phyloP scores from a whole-genome alignment of 2,797 vertebrate species.

The Monodelphis domestica region DNA sequence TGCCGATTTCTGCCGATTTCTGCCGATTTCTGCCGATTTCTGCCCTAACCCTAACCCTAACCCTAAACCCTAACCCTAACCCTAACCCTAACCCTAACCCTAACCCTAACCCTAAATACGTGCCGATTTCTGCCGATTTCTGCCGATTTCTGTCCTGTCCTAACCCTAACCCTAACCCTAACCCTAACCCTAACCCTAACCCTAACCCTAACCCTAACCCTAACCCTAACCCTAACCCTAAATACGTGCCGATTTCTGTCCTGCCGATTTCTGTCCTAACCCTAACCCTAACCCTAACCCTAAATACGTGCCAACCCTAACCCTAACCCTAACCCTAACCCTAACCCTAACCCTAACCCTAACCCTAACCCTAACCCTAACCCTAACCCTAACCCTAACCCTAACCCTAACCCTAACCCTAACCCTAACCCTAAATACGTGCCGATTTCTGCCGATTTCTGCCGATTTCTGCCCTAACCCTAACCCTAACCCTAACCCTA shows the following conservation, averaged over 20 bases:
- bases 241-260: too few species aligned
- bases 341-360: conserved; percentile 52
- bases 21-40: too few species aligned
- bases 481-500: too few species aligned
- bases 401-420: conserved; percentile 22
- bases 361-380: conserved; percentile 53
- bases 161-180: conserved; percentile 27
- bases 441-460: conserved; percentile 62
- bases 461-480: too few species aligned
- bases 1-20: too few species aligned
- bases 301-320: too few species aligned
- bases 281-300: conserved; percentile 63
- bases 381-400: too few species aligned
- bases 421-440: not conserved
- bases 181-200: conserved; percentile 46
- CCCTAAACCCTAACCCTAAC: conserved; percentile 57
- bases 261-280: too few species aligned
- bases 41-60: conserved; percentile 48
- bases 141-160: conserved; percentile 60
- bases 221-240: conserved; percentile 61
- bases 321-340: conserved; percentile 42
- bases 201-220: conserved; percentile 61
- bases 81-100: conserved; percentile 61
- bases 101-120: conserved; percentile 61
- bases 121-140: too few species aligned